A percentile compares a stretch with the other conserved stretches of the same genome.
Evolutionary conservation across 2,888 invertebrate species (phyloP).

Genomic region (Drosophila kokeensis): DNA sequence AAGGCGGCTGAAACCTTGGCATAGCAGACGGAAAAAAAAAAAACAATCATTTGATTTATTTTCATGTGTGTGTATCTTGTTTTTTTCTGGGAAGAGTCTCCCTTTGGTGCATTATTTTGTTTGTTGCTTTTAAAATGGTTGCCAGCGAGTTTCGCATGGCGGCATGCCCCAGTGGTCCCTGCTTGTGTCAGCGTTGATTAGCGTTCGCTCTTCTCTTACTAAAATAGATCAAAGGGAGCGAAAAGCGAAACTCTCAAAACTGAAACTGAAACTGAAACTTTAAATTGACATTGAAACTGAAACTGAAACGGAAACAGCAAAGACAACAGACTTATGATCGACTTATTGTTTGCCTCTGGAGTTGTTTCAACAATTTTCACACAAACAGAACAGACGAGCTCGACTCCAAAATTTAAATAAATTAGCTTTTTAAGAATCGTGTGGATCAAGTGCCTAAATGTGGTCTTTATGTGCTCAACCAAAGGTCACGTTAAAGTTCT

Average conservation of each 20-base stretch:
- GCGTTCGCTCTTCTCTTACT: slow-evolving; percentile 1
- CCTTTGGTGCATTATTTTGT: slow-evolving; percentile 3
- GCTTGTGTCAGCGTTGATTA: slow-evolving; percentile 13
- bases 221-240: slow-evolving; percentile 49
- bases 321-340: neutral
- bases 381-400: neutral
- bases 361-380: neutral
- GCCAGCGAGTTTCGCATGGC: slow-evolving; percentile 14
- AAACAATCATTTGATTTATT: neutral
- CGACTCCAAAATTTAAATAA: neutral
- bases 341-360: neutral
- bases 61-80: neutral
- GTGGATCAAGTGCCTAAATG: neutral
- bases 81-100: neutral
- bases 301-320: slow-evolving; percentile 4
- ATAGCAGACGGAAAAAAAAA: neutral
- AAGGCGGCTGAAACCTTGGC: neutral
- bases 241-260: neutral
- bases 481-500: neutral
- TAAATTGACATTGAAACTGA: slow-evolving; percentile 2
- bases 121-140: slow-evolving; percentile 37
- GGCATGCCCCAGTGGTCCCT: slow-evolving; percentile 6
- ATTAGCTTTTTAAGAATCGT: neutral
- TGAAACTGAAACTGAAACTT: slow-evolving; percentile 3
- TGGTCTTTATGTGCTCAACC: neutral